Evolutionary conservation across 2,113 vertebrate genomes (phyloP).

Genomic region (Puffinus mauretanicus): DNA sequence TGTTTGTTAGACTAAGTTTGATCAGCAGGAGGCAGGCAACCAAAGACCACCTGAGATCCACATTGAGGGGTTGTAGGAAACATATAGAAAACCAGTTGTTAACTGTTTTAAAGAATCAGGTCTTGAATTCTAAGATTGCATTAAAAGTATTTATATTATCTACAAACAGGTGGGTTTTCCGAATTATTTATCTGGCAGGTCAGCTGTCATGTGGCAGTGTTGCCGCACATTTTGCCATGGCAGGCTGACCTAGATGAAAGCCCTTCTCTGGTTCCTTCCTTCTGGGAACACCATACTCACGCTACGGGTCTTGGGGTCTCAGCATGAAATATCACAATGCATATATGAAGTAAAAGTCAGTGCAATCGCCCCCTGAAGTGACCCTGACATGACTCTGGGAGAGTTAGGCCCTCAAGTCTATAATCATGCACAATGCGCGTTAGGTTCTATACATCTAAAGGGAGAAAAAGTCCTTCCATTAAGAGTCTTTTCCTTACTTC

Average conservation of each 20-base stretch:
- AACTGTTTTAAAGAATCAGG: background rate
- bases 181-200: background rate
- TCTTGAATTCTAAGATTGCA: background rate
- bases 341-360: background rate
- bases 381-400: background rate
- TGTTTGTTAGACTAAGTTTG: background rate
- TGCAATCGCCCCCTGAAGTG: background rate
- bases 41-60: background rate
- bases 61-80: background rate
- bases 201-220: background rate
- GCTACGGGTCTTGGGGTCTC: rapidly evolving
- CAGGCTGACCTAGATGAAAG: background rate
- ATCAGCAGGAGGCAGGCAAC: background rate
- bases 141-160: background rate
- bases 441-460: background rate
- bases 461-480: background rate
- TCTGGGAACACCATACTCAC: background rate
- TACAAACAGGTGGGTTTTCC: background rate
- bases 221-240: background rate
- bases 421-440: background rate
- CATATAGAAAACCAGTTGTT: background rate
- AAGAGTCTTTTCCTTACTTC: background rate
- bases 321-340: background rate
- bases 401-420: background rate
- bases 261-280: background rate